These are phyloP conservation scores for Eristalinus aeneus DNA, from an alignment of 2,888 invertebrate species.

Conservation along the genomic window DNA sequence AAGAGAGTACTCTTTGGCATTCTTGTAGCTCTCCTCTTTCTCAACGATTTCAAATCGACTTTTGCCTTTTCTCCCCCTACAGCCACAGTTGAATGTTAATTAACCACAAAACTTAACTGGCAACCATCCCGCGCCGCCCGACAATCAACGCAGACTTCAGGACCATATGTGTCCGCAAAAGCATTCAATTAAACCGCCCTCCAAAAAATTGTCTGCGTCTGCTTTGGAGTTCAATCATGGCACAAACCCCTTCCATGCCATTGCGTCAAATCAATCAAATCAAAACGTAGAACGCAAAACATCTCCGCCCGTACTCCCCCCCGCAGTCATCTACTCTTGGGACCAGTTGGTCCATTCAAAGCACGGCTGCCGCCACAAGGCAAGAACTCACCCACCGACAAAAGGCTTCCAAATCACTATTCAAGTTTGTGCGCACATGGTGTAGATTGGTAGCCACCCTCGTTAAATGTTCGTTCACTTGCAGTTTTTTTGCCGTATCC, in stretches of 20 bases:
- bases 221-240: background rate
- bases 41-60: too few relatives aligned
- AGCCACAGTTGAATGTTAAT: slow-evolving; percentile 15
- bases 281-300: slow-evolving; percentile 9
- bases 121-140: background rate
- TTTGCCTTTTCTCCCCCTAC: background rate
- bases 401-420: slow-evolving; percentile 57
- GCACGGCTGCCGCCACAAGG: slow-evolving; percentile 5
- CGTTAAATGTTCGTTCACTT: slow-evolving; percentile 56
- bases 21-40: too few relatives aligned
- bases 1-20: too few relatives aligned
- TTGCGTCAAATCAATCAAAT: slow-evolving; percentile 64
- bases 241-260: slow-evolving; percentile 35
- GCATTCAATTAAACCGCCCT: slow-evolving; percentile 51
- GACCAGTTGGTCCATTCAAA: slow-evolving; percentile 59
- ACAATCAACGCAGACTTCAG: background rate
- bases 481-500: slow-evolving; percentile 6
- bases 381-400: slow-evolving; percentile 42
- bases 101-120: background rate
- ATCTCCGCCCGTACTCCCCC: background rate
- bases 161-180: slow-evolving; percentile 30
- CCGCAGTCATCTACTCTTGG: background rate
- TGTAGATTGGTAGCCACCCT: slow-evolving; percentile 67
- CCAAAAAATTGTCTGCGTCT: background rate
- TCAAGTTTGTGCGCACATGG: slow-evolving; percentile 58